A percentile compares a stretch with the other conserved stretches of the same genome.
These are phyloP conservation scores for Agrotis exclamationis DNA, from an alignment of 2,888 invertebrate species.

Conservation along the genomic window DNA sequence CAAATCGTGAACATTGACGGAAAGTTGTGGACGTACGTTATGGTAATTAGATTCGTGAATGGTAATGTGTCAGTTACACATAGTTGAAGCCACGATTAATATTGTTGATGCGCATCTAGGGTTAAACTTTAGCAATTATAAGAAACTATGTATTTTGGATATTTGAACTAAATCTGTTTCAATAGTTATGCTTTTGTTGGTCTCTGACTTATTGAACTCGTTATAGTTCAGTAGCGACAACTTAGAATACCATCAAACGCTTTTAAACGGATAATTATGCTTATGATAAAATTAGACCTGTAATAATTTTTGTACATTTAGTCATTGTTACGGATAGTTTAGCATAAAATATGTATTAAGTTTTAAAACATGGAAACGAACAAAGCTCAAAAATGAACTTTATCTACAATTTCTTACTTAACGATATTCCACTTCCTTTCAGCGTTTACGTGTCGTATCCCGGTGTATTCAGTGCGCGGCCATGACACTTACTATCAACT, in stretches of 20 bases:
- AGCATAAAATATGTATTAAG: too few relatives aligned
- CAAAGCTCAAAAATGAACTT: background rate
- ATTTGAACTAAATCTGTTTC: too few relatives aligned
- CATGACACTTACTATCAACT: slow-evolving; percentile 44
- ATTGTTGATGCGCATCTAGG: background rate
- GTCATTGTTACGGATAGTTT: background rate
- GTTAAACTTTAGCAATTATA: too few relatives aligned
- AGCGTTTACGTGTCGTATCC: slow-evolving; percentile 7
- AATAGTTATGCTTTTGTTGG: too few relatives aligned
- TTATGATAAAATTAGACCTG: background rate
- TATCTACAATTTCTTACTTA: background rate
- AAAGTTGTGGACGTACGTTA: slow-evolving; percentile 3
- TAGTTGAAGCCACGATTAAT: background rate
- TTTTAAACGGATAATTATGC: background rate
- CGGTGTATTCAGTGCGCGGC: background rate
- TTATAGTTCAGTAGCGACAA: background rate
- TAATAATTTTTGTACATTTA: background rate
- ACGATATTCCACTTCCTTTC: background rate
- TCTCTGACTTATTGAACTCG: background rate
- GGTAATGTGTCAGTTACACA: slow-evolving; percentile 3
- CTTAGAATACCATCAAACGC: background rate
- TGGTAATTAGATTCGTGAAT: slow-evolving; percentile 16
- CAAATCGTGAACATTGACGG: slow-evolving; percentile 17
- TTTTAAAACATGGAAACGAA: too few relatives aligned
- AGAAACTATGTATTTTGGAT: too few relatives aligned